Evolutionary conservation across 2,113 vertebrate genomes (phyloP), one percentile per base, ranked within the genome.

Genomic region (Vanacampus margaritifer): DNA sequence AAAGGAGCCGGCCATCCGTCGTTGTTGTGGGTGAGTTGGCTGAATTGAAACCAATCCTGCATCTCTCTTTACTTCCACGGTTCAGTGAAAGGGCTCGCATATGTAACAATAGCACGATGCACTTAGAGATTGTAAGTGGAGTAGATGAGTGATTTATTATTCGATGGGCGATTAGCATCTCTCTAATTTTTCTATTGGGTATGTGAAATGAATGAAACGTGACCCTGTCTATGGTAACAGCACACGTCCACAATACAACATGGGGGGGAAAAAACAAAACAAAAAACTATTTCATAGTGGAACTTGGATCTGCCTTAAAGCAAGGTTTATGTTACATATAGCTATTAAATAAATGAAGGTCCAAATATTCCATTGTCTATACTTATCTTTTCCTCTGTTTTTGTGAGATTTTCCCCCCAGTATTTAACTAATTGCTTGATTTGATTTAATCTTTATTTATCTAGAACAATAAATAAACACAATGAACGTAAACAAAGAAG

Each of bases 11-110:
- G 85, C 71, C 86, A 84, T 76, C 79, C 75, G 86, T 78, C 84
- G 74, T 89, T 89, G 83, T 89, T 80, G 80, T 82, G 80, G 89
- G 92, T 93, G 86, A 93, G 92, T 92, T 83, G 36, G 39, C 69
- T 24, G 74, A 53, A 62, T 82, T 56, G 50, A 21, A 36, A 65
- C 71, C 75, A 50, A 41, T 50, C 65, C 56, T 79, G 46, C 74
- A 60, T 50, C 59, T 65, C 61, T 53, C 8, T 64, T 64, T 65
- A 16, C 69, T 68, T 50, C 8, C n/a, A 23, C 21, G 21, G 16
- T 12, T 24, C 43, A 23, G 13, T 7, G 37, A 43, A 37, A 14
- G 21, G 23, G 12, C 14, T 41, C 8, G n/a, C 7, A 16, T 16
- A 26, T 39, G 4, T 21, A 12, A 26, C 51, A 65, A 24, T 56